Percentiles rank a stretch among this genome's conserved stretches.
Evolutionary conservation across 1,140 invertebrate species (phyloP).

Genomic region (Mycetomoellerius zeteki): DNA sequence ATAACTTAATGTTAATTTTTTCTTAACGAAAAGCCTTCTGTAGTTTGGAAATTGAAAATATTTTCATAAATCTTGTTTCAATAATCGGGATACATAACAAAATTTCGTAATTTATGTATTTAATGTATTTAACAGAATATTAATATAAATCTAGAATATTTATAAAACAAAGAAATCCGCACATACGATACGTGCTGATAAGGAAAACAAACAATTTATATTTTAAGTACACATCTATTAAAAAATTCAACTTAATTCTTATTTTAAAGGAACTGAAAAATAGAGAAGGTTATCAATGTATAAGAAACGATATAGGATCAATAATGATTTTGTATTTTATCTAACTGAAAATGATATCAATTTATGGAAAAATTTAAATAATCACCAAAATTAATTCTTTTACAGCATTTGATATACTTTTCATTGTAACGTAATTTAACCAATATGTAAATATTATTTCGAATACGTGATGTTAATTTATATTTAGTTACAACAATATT

Average conservation of each 20-base stretch:
- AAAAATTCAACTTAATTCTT: slow-evolving; percentile 1
- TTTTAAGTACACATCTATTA: neutral
- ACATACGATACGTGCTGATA: neutral
- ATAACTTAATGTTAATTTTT: neutral
- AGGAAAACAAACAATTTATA: neutral
- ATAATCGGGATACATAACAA: neutral
- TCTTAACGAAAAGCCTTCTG: neutral
- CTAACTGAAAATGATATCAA: neutral
- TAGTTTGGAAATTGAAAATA: neutral
- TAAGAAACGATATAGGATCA: neutral
- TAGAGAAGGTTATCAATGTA: neutral
- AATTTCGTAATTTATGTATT: neutral
- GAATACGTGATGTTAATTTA: neutral
- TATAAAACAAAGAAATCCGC: neutral
- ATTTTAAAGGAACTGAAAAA: neutral
- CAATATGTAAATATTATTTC: neutral
- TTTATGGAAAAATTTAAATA: neutral
- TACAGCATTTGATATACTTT: too few species aligned
- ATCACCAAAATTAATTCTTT: too few species aligned
- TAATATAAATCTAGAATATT: neutral
- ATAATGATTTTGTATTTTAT: neutral
- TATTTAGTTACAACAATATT: slow-evolving; percentile 12
- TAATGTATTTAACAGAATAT: neutral
- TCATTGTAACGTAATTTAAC: too few species aligned
- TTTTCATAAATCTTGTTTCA: neutral